phyloP scores from a whole-genome alignment of 2,113 vertebrate species.

The Stegastes partitus region DNA sequence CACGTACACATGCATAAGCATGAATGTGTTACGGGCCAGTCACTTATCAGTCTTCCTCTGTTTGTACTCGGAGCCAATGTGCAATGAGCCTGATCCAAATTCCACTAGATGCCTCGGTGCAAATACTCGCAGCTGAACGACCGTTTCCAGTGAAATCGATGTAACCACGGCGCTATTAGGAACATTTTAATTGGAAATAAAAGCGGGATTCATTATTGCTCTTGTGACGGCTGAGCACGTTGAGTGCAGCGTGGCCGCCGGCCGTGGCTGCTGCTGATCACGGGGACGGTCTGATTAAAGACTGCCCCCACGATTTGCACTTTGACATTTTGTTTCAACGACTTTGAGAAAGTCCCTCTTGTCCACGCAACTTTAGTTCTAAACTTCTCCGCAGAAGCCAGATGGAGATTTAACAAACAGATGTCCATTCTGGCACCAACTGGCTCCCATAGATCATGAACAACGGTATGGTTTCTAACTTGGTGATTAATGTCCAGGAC shows the following conservation, averaged over 20 bases:
- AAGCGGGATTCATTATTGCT: constrained; percentile 72
- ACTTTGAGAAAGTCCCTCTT: constrained; percentile 24
- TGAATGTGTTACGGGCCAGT: constrained; percentile 61
- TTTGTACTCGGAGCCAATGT: constrained; percentile 58
- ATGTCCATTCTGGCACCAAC: neutral
- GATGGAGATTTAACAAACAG: constrained; percentile 23
- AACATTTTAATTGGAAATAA: constrained; percentile 81
- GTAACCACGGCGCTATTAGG: constrained; percentile 63
- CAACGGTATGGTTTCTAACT: no score
- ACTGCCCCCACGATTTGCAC: neutral
- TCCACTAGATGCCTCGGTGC: constrained; percentile 33
- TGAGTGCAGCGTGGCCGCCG: constrained; percentile 24
- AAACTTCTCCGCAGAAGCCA: constrained; percentile 22
- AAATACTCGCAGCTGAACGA: constrained; percentile 49
- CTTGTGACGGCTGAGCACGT: constrained; percentile 62
- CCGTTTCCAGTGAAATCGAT: constrained; percentile 69
- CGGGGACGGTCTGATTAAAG: constrained; percentile 30
- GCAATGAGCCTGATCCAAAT: constrained; percentile 54
- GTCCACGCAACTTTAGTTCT: constrained; percentile 2
- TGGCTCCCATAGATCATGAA: no score
- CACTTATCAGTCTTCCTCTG: constrained; percentile 66
- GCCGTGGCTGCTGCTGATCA: constrained; percentile 18
- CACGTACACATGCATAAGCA: constrained; percentile 34
- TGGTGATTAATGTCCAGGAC: no score
- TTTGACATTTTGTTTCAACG: constrained; percentile 15